Evolutionary conservation across 1,140 invertebrate species (phyloP).

Genomic region (Frieseomelitta varia): DNA sequence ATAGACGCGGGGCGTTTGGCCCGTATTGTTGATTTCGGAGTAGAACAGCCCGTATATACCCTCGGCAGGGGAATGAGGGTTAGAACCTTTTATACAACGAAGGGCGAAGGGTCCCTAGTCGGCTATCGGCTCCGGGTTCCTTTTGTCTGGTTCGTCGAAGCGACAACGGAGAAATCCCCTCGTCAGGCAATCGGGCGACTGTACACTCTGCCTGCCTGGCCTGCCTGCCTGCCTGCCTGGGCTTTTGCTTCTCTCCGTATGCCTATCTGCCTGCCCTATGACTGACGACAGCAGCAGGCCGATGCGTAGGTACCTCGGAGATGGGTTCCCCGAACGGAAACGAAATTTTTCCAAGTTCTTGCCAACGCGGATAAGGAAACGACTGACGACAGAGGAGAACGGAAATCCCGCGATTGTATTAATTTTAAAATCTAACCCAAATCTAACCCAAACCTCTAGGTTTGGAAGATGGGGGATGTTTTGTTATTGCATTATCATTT

Average conservation of each 20-base stretch:
- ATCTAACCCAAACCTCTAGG: too few relatives aligned
- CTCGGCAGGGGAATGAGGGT: conserved; percentile 66
- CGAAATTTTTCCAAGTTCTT: conserved; percentile 27
- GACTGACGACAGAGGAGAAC: background rate
- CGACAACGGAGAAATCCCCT: conserved; percentile 59
- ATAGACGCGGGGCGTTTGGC: conserved; percentile 1
- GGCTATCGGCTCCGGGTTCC: conserved; percentile 58
- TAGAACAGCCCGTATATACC: conserved; percentile 55
- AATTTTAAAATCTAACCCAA: too few relatives aligned
- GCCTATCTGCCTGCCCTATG: conserved; percentile 26
- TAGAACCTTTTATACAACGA: conserved; percentile 69
- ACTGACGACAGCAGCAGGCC: conserved; percentile 38
- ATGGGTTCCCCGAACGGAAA: background rate
- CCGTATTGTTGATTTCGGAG: conserved; percentile 66
- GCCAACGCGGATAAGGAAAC: background rate
- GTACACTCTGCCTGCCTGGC: background rate
- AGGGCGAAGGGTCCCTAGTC: conserved; percentile 65
- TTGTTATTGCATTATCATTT: too few relatives aligned
- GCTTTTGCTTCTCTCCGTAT: conserved; percentile 21
- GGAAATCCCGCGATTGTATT: background rate
- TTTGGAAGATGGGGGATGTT: background rate
- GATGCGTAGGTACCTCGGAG: background rate
- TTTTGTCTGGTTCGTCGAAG: conserved; percentile 69
- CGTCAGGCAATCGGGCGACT: conserved; percentile 17
- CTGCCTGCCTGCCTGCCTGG: conserved; percentile 35